Evolutionary conservation across 2,113 vertebrate species (phyloP), one percentile per base, ranked within the genome.

Genomic region (Eupsittula cactorum): DNA sequence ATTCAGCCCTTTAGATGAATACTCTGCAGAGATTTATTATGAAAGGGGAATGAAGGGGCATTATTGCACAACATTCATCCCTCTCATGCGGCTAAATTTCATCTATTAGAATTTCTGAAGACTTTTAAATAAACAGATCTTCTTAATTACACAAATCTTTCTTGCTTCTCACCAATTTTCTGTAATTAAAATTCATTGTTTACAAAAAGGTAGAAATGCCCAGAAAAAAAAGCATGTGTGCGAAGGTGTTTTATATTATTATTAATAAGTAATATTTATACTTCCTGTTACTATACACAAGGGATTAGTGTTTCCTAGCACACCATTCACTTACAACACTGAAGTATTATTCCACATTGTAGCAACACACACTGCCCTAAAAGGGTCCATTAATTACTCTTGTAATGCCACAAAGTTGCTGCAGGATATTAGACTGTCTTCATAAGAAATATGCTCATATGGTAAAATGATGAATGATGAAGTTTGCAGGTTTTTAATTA

Each of bases 1-100:
- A 98, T 91, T 84, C 87, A 96, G 98, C 98, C 98, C 97, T 97
- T 97, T 53, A 74, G 96, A 97, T 96, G 96, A 98, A 98, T 97
- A 98, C 97, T 97, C 98, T 97, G 97, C 39, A 65, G 97, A 98
- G 98, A 98, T 98, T 98, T 98, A 98, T 98, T 98, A 97, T 97
- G 97, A 97, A 98, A 98, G 96, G 96, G 96, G 97, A 98, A 97
- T 93, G 97, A 97, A 98, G 97, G 96, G 97, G 94, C 97, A 96
- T 95, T 97, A 97, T 98, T 98, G 96, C 97, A 97, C 97, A 98
- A 98, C 97, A 97, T 95, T 95, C 95, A 97, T 96, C 97, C 96
- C 96, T 96, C 95, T 46, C 78, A 93, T 93, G 93, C 88, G 29
- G 96, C 97, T 89, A 97, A 96, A 95, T 95, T 98, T 96, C 97